Evolutionary conservation across 2,797 vertebrate genomes (phyloP), one percentile per base, ranked within the genome.

Genomic region (Lindbergichthys nudifrons): DNA sequence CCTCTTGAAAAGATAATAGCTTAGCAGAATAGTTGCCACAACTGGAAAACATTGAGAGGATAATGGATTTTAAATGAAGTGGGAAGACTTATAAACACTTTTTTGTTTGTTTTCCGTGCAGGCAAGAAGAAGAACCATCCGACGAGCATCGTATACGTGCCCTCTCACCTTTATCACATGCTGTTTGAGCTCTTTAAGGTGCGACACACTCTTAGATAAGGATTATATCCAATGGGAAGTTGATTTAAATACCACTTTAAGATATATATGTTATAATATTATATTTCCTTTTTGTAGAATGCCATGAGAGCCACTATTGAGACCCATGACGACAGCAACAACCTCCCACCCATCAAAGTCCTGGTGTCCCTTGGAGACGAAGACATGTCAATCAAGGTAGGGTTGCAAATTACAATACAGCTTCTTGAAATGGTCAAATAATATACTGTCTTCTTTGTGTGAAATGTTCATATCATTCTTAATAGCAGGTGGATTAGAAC

Each of bases 161-260:
- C 97, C 12, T 99, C 97, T 19, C 97, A 99, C 79, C 96, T 99
- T 36, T 98, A 98, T 79, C 97, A 99, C 93, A 98, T 98, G 96
- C 95, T 98, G 78, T 98, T 99, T 56, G 97, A 99, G 90, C 96
- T 99, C 86, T 98, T 98, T 72, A 99, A 99, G 96, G 97, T 97
- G 88, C 47, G 70, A 47, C 18, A 2, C 39, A 11, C 39, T 3
- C 0, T 13, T 0, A 1, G 12, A 1, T 32, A 39, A 10, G 2
- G 21, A 15, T 21, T 16, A 36, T 9, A 47, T 57, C 2, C 7
- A 39, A 1, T 47, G 19, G 16, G 41, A 52, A 13, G 23, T 10
- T 15, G 0, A 14, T 30, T 71, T 52, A 12, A 53, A 75, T 48
- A 9, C 45, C 5, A 5, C 13, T 53, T 61, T 15, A 45, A 39